Evolutionary conservation across 2,797 vertebrate species (phyloP).

Genomic region (Menidia menidia): DNA sequence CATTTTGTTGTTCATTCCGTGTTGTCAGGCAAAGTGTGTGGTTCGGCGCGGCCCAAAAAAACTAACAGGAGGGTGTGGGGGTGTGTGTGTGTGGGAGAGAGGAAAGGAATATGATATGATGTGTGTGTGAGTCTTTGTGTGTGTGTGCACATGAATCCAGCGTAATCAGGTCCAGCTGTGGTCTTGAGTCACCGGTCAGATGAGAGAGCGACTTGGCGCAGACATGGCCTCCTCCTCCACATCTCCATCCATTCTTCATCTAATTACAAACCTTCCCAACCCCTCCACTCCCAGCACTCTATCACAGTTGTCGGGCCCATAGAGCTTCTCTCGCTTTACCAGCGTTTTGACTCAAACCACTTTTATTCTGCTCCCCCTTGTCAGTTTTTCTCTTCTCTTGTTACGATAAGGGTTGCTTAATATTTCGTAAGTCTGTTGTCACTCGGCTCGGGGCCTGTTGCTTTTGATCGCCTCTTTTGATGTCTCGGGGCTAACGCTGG

Average conservation of each 20-base stretch:
- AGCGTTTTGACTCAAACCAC: slow-evolving; percentile 26
- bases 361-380: slow-evolving; percentile 33
- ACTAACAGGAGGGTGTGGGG: slow-evolving; percentile 19
- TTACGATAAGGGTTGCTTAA: slow-evolving; percentile 31
- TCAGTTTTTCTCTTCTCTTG: slow-evolving; percentile 19
- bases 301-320: slow-evolving; percentile 42
- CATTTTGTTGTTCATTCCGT: slow-evolving; percentile 13
- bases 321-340: slow-evolving; percentile 30
- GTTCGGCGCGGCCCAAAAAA: slow-evolving; percentile 51
- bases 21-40: slow-evolving; percentile 16
- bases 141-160: slow-evolving; percentile 18
- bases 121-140: slow-evolving; percentile 30
- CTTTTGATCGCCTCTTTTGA: slow-evolving; percentile 36
- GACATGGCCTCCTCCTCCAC: slow-evolving; percentile 63
- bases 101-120: slow-evolving; percentile 57
- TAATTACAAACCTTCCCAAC: slow-evolving; percentile 63
- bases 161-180: slow-evolving; percentile 84
- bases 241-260: slow-evolving; percentile 75
- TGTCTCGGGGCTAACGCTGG: slow-evolving; percentile 48
- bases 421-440: slow-evolving; percentile 41
- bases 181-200: slow-evolving; percentile 82
- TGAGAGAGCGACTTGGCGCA: slow-evolving; percentile 72
- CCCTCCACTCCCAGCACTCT: slow-evolving; percentile 37
- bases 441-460: slow-evolving; percentile 47
- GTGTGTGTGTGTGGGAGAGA: slow-evolving; percentile 45